A percentile compares a stretch with the other conserved stretches of the same genome.
These are phyloP conservation scores for Heliconius ethilla DNA, from an alignment of 2,888 invertebrate genomes.

Conservation along the genomic window DNA sequence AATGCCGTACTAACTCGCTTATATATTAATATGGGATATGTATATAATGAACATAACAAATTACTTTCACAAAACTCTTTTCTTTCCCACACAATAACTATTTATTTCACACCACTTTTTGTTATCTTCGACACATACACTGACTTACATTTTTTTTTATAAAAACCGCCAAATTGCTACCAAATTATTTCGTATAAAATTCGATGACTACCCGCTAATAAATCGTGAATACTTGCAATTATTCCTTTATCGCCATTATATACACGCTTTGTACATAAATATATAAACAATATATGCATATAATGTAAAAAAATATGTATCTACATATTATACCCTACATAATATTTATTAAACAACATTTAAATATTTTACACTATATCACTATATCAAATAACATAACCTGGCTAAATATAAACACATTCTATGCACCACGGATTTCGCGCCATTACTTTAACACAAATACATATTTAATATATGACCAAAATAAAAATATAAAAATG, in stretches of 20 bases:
- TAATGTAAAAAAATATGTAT: not conserved
- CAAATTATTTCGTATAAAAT: not conserved
- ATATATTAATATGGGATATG: conserved; percentile 48
- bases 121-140: not conserved
- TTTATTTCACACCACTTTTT: conserved; percentile 11
- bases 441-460: not conserved
- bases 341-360: not conserved
- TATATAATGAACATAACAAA: conserved; percentile 43
- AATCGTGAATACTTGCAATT: not conserved
- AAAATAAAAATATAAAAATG: too few species aligned
- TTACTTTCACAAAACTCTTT: conserved; percentile 21
- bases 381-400: too few species aligned
- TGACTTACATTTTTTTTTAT: not conserved
- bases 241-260: not conserved
- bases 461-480: too few species aligned
- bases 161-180: not conserved
- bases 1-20: conserved; percentile 79
- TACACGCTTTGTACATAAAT: not conserved
- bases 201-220: not conserved
- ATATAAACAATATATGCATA: not conserved
- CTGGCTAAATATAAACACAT: too few species aligned
- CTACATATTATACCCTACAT: not conserved
- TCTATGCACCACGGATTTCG: not conserved
- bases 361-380: not conserved
- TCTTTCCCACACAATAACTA: not conserved